Base-by-base conservation (phyloP, 2,113 vertebrate genomes). In the Coryphaenoides rupestris region DNA sequence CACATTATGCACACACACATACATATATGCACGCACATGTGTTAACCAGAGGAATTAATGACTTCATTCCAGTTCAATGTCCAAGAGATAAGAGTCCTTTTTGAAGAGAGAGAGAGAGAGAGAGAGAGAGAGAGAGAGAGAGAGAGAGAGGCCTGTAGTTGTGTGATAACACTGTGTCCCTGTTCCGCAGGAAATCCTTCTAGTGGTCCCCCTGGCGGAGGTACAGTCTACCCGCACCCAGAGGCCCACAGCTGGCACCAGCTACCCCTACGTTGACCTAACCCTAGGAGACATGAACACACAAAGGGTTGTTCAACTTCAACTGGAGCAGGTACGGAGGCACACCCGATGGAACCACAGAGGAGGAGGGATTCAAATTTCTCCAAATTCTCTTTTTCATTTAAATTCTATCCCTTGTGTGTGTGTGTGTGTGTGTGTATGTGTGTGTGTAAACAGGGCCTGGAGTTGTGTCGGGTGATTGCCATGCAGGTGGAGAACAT, bases 401-500 rank as follows among this genome's bases (percentile, higher is more conserved):
- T 33, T 17, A 1, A 0, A 24, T 62, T 23, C 40, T 12, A 19
- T 3, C 7, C 14, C 22, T 49, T 54, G 65, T n/a, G 72, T 5
- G 49, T 58, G 19, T 19, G 19, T 22, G 21, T 52, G 55, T n/a
- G n/a, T n/a, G n/a, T n/a, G n/a, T n/a, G n/a, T n/a, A 21, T 71
- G 61, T 59, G 22, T 79, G 14, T 75, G 28, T 33, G 28, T 19
- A 33, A 40, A 0, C 84, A 99, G 97, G 94, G 95, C 47, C 84
- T 98, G 90, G 97, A 99, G 87, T 82, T 99, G 73, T 98, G 97
- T 82, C 92, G 94, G 0, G 95, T 98, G 61, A 90, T 98, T 33
- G 96, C 95, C 1, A 92, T 92, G 62, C 96, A 99, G 23, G 86
- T 98, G 85, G 95, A 98, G 71, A 93, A 86, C 81, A 89, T 98